Evolutionary conservation across 2,797 vertebrate genomes (phyloP).

Genomic region (Rousettus madagascariensis): DNA sequence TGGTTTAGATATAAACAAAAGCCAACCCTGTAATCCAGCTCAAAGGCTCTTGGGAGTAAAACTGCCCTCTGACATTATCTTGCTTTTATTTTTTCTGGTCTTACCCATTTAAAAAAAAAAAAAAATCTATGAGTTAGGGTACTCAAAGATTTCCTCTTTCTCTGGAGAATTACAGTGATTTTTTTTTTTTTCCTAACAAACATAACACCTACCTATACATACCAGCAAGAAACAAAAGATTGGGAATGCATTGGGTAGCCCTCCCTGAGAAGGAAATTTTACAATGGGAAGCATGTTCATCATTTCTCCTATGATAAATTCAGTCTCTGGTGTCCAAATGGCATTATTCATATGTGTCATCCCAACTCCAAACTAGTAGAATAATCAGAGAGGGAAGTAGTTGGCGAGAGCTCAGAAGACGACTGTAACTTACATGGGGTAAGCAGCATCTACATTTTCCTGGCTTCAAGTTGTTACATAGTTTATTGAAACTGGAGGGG

Average conservation of each 20-base stretch:
- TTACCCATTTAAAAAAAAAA: neutral
- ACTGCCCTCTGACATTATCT: neutral
- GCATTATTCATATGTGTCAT: neutral
- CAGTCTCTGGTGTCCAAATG: neutral
- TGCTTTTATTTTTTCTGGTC: neutral
- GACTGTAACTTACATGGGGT: neutral
- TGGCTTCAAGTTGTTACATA: neutral
- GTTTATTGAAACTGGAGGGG: constrained; percentile 45
- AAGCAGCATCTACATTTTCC: neutral
- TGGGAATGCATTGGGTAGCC: neutral
- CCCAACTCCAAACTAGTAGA: neutral
- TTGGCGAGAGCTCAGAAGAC: neutral
- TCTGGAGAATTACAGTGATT: neutral
- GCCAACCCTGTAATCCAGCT: neutral
- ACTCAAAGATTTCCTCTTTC: constrained; percentile 8
- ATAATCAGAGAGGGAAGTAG: neutral
- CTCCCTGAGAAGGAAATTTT: neutral
- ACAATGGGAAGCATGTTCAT: neutral
- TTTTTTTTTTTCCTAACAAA: neutral
- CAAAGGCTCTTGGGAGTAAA: neutral
- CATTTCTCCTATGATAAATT: constrained; percentile 1
- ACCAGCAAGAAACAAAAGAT: neutral
- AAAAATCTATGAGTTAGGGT: neutral
- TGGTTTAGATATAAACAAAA: neutral
- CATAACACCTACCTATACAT: neutral